A percentile compares a stretch with the other conserved stretches of the same genome.
Conservation (phyloP, 2,797 vertebrate species). For the Naso thynnoides region DNA sequence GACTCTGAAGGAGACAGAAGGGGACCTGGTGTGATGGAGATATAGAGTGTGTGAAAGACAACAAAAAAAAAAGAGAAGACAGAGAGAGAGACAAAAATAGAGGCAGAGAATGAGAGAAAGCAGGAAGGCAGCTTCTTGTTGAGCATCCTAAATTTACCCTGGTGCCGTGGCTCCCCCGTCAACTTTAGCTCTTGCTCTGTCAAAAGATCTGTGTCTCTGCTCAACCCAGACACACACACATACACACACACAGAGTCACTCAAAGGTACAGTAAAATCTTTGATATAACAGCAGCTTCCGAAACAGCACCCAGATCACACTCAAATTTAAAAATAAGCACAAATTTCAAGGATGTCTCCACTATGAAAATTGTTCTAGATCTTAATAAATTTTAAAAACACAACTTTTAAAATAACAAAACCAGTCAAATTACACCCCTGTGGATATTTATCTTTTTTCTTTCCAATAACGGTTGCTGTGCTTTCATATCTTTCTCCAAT, state of each 20-base stretch:
- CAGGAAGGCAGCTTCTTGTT: constrained; percentile 47
- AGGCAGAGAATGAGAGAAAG: constrained; percentile 52
- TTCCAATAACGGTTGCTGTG: constrained; percentile 57
- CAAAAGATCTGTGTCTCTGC: constrained; percentile 45
- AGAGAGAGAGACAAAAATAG: constrained; percentile 60
- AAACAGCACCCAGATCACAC: constrained; percentile 22
- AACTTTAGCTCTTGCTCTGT: constrained; percentile 48
- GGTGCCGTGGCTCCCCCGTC: constrained; percentile 27
- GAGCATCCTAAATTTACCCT: constrained; percentile 65
- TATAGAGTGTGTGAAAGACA: constrained; percentile 42
- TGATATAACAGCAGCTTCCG: constrained; percentile 32
- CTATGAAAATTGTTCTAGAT: constrained; percentile 18
- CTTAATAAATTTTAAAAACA: constrained; percentile 47
- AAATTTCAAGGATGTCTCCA: constrained; percentile 14
- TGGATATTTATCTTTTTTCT: constrained; percentile 53
- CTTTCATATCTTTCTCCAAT: constrained; percentile 71
- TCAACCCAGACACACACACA: constrained; percentile 24
- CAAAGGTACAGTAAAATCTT: constrained; percentile 45
- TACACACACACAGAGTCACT: constrained; percentile 18
- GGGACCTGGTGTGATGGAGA: constrained; percentile 60
- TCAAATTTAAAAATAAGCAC: constrained; percentile 31
- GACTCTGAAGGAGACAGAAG: constrained; percentile 72
- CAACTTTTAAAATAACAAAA: constrained; percentile 43
- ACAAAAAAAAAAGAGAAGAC: constrained; percentile 19
- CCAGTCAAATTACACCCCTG: constrained; percentile 44